phyloP scores from a whole-genome alignment of 2,888 invertebrate species.

The Eupsilia transversa region DNA sequence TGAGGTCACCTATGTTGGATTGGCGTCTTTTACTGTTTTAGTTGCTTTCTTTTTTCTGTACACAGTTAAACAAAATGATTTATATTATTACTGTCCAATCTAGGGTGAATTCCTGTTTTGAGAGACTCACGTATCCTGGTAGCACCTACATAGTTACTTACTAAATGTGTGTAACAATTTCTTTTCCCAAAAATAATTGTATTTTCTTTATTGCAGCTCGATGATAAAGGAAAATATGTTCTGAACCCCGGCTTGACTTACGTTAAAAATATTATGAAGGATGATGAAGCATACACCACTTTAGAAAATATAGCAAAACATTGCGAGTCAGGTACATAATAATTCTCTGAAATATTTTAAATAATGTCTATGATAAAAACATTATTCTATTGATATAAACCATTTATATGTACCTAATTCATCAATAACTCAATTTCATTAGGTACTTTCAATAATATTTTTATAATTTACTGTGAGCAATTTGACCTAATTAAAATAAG shows the following conservation, averaged over 20 bases:
- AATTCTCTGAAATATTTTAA: constrained; percentile 2
- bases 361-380: background rate
- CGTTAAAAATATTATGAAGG: constrained; percentile 4
- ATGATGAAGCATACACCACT: constrained; percentile 16
- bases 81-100: too few species aligned
- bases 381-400: too few species aligned
- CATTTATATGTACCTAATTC: too few species aligned
- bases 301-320: constrained; percentile 26
- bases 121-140: background rate
- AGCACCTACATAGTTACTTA: background rate
- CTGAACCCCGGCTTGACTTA: constrained; percentile 12
- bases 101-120: background rate
- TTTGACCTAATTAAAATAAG: too few species aligned
- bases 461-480: too few species aligned
- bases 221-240: constrained; percentile 12
- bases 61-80: too few species aligned
- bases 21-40: too few species aligned
- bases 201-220: constrained; percentile 22
- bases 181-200: background rate
- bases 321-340: constrained; percentile 29
- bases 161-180: too few species aligned
- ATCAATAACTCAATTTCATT: too few species aligned
- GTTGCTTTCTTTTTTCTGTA: too few species aligned
- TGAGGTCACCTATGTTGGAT: too few species aligned
- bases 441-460: too few species aligned